Evolutionary conservation across 2,797 vertebrate genomes (phyloP).

Genomic region (Gorsachius magnificus): DNA sequence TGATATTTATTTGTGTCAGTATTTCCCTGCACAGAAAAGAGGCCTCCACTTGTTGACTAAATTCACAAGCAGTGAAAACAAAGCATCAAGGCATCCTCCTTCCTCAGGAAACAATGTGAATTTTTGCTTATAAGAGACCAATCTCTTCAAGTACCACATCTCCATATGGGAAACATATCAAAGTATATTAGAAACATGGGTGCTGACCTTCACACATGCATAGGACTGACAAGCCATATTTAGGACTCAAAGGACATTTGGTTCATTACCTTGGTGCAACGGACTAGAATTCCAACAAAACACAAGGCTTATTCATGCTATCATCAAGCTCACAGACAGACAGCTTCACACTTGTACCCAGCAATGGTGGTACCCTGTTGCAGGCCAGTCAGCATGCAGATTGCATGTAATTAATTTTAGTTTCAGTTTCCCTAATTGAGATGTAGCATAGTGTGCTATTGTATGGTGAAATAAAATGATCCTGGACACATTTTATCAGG

Average conservation of each 20-base stretch:
- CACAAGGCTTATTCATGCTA: not conserved
- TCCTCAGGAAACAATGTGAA: not conserved
- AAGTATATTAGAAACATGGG: not conserved
- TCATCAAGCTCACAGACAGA: not conserved
- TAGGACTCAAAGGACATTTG: not conserved
- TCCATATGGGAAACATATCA: not conserved
- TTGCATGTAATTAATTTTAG: not conserved
- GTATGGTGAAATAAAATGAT: not conserved
- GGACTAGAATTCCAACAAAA: not conserved
- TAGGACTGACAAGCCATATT: not conserved
- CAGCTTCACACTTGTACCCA: not conserved
- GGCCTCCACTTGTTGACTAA: not conserved
- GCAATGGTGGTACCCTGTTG: not conserved
- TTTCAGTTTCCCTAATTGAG: constrained; percentile 23
- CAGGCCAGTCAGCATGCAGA: not conserved
- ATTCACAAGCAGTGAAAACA: not conserved
- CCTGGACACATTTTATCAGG: not conserved
- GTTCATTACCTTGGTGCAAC: not conserved
- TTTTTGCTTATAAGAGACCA: not conserved
- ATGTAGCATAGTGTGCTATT: not conserved
- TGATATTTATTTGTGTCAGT: not conserved
- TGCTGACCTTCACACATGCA: not conserved
- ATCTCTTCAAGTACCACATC: not conserved
- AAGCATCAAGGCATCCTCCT: not conserved
- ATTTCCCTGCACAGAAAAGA: not conserved